phyloP scores from a whole-genome alignment of 2,113 vertebrate genomes.

The Varanus salvator region DNA sequence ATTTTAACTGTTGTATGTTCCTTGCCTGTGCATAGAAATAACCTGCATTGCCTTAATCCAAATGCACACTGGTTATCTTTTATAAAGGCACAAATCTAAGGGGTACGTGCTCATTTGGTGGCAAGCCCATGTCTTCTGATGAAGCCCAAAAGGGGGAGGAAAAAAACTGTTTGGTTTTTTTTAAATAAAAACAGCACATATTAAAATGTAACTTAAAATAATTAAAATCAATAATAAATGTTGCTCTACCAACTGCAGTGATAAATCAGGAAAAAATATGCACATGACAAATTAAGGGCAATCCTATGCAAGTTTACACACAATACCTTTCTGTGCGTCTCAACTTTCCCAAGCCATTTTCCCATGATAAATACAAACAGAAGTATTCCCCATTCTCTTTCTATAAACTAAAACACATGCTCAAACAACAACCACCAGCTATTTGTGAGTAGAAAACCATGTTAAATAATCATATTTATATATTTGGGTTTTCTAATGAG shows the following conservation, averaged over 20 bases:
- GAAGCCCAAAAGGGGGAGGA: conserved; percentile 7
- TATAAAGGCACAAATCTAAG: fast-evolving
- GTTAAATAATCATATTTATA: background rate
- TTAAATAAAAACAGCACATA: background rate
- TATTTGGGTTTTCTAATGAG: background rate
- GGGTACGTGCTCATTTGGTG: background rate
- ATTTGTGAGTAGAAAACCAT: background rate
- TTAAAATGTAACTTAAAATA: conserved; percentile 6
- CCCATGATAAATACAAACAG: background rate
- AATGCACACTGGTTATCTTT: background rate
- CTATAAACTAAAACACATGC: background rate
- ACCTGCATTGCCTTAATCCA: background rate
- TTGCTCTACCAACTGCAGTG: conserved; percentile 27
- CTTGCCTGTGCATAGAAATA: background rate
- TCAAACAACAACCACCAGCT: background rate
- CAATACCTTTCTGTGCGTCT: too few species aligned
- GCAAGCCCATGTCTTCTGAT: conserved; percentile 33
- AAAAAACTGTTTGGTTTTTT: background rate
- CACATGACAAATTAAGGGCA: background rate
- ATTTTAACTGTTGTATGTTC: background rate
- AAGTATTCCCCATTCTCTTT: background rate
- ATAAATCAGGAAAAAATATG: conserved; percentile 36
- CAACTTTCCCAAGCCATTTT: too few species aligned
- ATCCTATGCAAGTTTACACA: too few species aligned
- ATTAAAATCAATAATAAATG: conserved; percentile 30